Evolutionary conservation across 2,797 vertebrate genomes (phyloP), one percentile per base, ranked within the genome.

Genomic region (Chelmon rostratus): DNA sequence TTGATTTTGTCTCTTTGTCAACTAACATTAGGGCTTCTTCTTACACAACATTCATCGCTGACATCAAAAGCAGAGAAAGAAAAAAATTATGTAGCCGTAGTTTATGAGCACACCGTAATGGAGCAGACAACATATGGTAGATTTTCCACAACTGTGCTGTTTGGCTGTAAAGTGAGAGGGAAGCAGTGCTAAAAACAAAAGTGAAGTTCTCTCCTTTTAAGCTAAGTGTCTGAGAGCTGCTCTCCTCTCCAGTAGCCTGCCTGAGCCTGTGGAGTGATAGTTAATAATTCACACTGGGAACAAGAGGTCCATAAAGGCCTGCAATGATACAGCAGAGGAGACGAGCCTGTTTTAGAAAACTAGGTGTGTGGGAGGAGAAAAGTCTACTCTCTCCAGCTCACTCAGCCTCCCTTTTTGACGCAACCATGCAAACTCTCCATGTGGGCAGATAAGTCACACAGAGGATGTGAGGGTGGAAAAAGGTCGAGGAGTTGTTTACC

Each of bases 281-380:
- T 91, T 89, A 93, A 93, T 93, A 89, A 94, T 93, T 93, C 91
- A 92, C 86, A 86, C 68, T 50, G 79, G 82, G 87, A 93, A 89
- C 87, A 81, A 89, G 89, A 91, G 89, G 86, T 90, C 88, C 87
- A 90, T 85, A 73, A 89, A 88, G 74, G 85, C 86, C 79, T 16
- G 77, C 79, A 73, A 65, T 86, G 89, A 92, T 89, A 88, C 72
- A 71, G 82, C 68, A 69, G 77, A 65, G 82, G 58, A 66, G 76
- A 80, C 9, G 77, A 25, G 21, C 61, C 78, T 15, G 59, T 86
- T 80, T 86, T 81, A 85, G 80, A 81, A 79, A 78, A 77, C 35
- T 56, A 77, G 85, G 69, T 87, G 86, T 83, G 90, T 90, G 79
- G 92, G 89, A 85, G 90, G 88, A 91, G 68, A 69, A 65, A 70